Evolutionary conservation across 2,888 invertebrate genomes (phyloP).

Genomic region (Metallyticus violacea): DNA sequence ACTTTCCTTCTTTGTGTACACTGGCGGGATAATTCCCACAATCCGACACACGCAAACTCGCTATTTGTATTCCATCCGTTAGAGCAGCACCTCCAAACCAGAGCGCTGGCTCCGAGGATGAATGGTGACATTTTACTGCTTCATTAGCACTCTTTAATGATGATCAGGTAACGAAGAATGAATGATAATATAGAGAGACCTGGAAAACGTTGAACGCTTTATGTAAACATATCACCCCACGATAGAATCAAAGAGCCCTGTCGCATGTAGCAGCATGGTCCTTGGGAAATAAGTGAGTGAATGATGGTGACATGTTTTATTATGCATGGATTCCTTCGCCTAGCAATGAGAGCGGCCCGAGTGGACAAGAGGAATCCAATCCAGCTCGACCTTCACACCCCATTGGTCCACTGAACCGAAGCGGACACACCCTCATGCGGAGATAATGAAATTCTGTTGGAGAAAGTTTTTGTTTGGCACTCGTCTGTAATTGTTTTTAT

Average conservation of each 20-base stretch:
- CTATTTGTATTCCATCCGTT: not conserved
- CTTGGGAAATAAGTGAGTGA: not conserved
- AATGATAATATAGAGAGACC: too few species aligned
- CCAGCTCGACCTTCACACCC: not conserved
- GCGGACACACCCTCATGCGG: not conserved
- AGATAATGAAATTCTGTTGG: not conserved
- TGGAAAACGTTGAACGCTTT: too few species aligned
- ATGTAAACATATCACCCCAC: too few species aligned
- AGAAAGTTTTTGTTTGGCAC: not conserved
- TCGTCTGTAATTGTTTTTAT: not conserved
- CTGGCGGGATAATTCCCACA: not conserved
- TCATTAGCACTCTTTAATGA: too few species aligned
- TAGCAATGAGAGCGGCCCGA: too few species aligned
- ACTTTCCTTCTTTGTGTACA: not conserved
- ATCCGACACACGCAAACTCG: not conserved
- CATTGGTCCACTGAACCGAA: not conserved
- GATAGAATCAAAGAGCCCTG: too few species aligned
- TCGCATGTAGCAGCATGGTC: not conserved
- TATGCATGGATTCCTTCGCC: not conserved
- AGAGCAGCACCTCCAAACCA: not conserved
- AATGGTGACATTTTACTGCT: too few species aligned
- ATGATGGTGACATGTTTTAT: not conserved
- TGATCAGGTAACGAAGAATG: too few species aligned
- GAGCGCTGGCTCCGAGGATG: too few species aligned
- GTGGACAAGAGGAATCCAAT: not conserved